A percentile compares a stretch with the other conserved stretches of the same genome.
phyloP scores from a whole-genome alignment of 2,797 vertebrate genomes.

The Lophius americanus region DNA sequence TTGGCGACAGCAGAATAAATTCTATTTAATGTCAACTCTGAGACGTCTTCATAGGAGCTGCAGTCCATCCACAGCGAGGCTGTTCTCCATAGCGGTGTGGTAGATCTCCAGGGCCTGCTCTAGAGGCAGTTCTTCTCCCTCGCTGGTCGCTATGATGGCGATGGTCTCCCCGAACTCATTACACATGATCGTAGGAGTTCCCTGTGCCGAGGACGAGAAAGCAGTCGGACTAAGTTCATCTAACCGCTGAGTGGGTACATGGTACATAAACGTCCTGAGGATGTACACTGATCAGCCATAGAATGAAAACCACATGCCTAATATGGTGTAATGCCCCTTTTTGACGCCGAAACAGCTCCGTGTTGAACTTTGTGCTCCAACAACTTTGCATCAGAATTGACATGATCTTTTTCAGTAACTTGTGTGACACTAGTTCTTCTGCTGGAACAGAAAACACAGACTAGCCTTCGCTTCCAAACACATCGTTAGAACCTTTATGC shows the following conservation, averaged over 20 bases:
- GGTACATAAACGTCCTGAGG: neutral
- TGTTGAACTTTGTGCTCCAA: too few relatives aligned
- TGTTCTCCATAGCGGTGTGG: constrained; percentile 86
- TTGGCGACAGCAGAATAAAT: neutral
- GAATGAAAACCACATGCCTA: too few relatives aligned
- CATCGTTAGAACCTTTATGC: too few relatives aligned
- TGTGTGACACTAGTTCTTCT: too few relatives aligned
- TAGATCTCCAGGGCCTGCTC: constrained; percentile 92
- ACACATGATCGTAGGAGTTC: constrained; percentile 89
- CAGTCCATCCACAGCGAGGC: constrained; percentile 78
- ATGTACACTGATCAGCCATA: too few relatives aligned
- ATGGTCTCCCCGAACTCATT: constrained; percentile 93
- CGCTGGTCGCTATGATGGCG: constrained; percentile 91
- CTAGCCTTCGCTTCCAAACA: too few relatives aligned
- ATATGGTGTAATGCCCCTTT: too few relatives aligned
- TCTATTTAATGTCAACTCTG: neutral
- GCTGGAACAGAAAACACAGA: too few relatives aligned
- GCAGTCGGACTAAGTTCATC: neutral
- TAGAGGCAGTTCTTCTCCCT: constrained; percentile 84
- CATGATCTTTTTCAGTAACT: too few relatives aligned
- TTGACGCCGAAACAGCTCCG: too few relatives aligned
- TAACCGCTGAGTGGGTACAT: neutral
- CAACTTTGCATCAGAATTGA: too few relatives aligned
- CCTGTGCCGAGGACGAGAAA: constrained; percentile 63
- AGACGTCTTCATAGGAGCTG: constrained; percentile 66